Conservation (phyloP, 2,888 invertebrate species). For the Leucoma salicis region DNA sequence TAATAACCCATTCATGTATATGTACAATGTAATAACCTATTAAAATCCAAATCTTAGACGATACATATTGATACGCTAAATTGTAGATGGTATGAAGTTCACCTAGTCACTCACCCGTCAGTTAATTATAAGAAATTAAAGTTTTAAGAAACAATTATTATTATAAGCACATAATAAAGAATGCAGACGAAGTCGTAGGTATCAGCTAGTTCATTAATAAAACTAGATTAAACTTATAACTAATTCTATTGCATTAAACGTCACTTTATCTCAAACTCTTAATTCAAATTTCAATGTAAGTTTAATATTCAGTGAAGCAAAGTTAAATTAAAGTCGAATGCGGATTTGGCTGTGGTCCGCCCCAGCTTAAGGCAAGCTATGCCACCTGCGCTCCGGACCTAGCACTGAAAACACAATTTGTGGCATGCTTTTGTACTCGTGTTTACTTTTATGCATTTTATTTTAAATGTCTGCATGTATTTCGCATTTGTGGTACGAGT, state of each 20-base stretch:
- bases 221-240: constrained; percentile 19
- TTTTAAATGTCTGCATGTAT: constrained; percentile 26
- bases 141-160: no score
- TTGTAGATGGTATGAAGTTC: no score
- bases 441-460: constrained; percentile 69
- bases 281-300: constrained; percentile 64
- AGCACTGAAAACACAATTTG: constrained; percentile 73
- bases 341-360: constrained; percentile 66
- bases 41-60: no score
- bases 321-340: constrained; percentile 78
- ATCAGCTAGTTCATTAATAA: no score
- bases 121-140: no score
- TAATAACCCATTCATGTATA: no score
- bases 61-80: no score
- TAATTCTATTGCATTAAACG: constrained; percentile 26
- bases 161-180: no score
- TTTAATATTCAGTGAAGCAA: constrained; percentile 70
- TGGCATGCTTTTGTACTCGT: constrained; percentile 62
- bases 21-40: no score
- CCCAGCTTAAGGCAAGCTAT: constrained; percentile 60
- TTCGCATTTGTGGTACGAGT: no score
- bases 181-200: no score
- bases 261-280: constrained; percentile 30
- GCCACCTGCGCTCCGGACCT: constrained; percentile 64
- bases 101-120: no score